Base-by-base conservation (phyloP, 2,797 vertebrate genomes). In the Tiaroga cobitis region DNA sequence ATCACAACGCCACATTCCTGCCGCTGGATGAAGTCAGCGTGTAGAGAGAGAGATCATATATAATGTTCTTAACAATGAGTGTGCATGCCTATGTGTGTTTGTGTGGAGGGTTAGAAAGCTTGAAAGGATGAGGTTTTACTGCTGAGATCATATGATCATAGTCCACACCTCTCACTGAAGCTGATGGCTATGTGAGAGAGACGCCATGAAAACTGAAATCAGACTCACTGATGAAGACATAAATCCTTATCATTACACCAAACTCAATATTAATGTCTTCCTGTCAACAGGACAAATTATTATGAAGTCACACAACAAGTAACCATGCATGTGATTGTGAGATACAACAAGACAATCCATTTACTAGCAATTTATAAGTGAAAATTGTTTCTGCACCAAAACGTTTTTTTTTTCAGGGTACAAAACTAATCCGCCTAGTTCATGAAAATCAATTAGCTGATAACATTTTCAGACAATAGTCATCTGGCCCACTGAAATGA, bases 31-130 rank as follows among this genome's bases (percentile, higher is more conserved):
- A 85, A 63, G 24, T 80, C 26, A 80, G 56, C 51, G 21, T 11
- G 49, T 46, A 26, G 37, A 82, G 67, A 79, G 59, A 85, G 59
- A 82, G 56, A 82, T 46, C 8, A 69, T 73, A 46, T 59, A 39
- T 39, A n/a, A 24, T 51, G 26, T 32, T 5, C 3, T 9, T 34
- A 69, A 75, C 34, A 24, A 19, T 54, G 82, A 75, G 70, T 29
- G 19, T 26, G 49, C 3, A 68, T 37, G 19, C 32, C 43, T 46
- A 54, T 77, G 83, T 21, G 61, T 70, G 51, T 46, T 59, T 21
- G 39, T 37, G 32, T 6, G 32, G 61, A 51, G 37, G 61, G 82
- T 78, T 69, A 16, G 43, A 76, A 68, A 73, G 70, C 67, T n/a
- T 54, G 51, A 61, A 74, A 73, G 13, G 16, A 69, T 83, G 70